Percentiles rank a stretch among this genome's conserved stretches.
These are phyloP conservation scores for Rhinophrynus dorsalis DNA, from an alignment of 2,797 vertebrate species.

Conservation along the genomic window DNA sequence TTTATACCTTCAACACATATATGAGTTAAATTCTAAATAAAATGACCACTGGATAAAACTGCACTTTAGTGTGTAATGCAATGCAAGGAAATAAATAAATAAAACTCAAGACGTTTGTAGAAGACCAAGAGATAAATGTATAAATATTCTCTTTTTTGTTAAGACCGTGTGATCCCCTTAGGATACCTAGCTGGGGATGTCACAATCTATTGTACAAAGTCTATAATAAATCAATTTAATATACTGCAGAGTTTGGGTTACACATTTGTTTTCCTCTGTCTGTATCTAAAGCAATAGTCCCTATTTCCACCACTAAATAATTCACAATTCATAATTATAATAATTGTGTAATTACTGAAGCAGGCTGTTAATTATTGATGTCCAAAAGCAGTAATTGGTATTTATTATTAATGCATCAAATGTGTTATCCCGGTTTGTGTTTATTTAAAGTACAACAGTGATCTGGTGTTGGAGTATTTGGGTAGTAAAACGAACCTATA, in stretches of 20 bases:
- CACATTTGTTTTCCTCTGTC: slow-evolving; percentile 18
- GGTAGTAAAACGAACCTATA: too few species aligned
- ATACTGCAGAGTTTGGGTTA: background rate
- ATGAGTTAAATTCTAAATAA: too few species aligned
- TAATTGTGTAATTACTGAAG: slow-evolving; percentile 94
- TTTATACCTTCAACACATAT: too few species aligned
- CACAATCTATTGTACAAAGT: slow-evolving; percentile 36
- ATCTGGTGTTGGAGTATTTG: background rate
- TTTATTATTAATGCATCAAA: slow-evolving; percentile 85
- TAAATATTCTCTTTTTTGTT: too few species aligned
- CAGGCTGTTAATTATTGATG: slow-evolving; percentile 90
- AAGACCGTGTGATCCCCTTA: slow-evolving; percentile 27
- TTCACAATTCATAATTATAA: slow-evolving; percentile 85
- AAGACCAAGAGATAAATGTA: background rate
- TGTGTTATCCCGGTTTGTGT: slow-evolving; percentile 80
- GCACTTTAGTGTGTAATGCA: too few species aligned
- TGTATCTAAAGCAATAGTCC: slow-evolving; percentile 53
- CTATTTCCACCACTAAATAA: slow-evolving; percentile 80
- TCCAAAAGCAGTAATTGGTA: slow-evolving; percentile 77
- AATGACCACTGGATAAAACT: too few species aligned
- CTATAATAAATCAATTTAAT: slow-evolving; percentile 42
- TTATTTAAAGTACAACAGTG: slow-evolving; percentile 52
- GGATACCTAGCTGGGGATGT: slow-evolving; percentile 35
- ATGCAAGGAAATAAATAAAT: too few species aligned
- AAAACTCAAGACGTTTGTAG: too few species aligned